These are phyloP conservation scores for Heteractis magnifica DNA, from an alignment of 92 coral and sea anemone genomes.

Conservation along the genomic window DNA sequence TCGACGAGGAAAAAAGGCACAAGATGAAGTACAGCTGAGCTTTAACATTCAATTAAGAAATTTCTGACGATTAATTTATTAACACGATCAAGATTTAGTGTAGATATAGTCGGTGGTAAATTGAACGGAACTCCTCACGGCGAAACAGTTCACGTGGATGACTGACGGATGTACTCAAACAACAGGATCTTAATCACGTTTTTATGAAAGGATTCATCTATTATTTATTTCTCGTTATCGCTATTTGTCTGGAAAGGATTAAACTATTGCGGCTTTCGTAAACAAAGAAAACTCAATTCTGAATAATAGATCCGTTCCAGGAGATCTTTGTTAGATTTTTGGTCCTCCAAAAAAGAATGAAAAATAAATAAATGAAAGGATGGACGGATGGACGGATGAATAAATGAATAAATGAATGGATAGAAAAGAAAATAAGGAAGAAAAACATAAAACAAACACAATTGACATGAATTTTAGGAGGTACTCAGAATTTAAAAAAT, in stretches of 20 bases:
- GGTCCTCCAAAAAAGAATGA: not conserved
- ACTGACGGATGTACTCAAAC: not conserved
- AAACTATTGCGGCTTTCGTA: not conserved
- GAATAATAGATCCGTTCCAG: not conserved
- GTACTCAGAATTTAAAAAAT: no score
- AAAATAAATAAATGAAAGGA: not conserved
- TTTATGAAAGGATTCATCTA: not conserved
- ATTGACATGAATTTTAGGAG: no score
- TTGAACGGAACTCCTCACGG: constrained; percentile 11
- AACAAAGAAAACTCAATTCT: not conserved
- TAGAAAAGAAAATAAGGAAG: no score
- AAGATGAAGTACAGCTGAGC: not conserved
- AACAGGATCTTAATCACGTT: not conserved
- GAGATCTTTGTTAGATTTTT: not conserved
- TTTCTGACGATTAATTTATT: not conserved
- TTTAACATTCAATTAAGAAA: not conserved
- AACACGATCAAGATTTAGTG: not conserved
- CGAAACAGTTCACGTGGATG: not conserved
- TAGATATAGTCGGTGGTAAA: not conserved
- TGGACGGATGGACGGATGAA: no score
- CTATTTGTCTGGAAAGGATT: not conserved
- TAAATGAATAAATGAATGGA: no score
- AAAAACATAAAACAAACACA: no score
- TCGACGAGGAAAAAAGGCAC: not conserved
- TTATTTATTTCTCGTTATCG: not conserved